These are phyloP conservation scores for Drosophila basisetae DNA, from an alignment of 2,888 invertebrate species.

Conservation along the genomic window DNA sequence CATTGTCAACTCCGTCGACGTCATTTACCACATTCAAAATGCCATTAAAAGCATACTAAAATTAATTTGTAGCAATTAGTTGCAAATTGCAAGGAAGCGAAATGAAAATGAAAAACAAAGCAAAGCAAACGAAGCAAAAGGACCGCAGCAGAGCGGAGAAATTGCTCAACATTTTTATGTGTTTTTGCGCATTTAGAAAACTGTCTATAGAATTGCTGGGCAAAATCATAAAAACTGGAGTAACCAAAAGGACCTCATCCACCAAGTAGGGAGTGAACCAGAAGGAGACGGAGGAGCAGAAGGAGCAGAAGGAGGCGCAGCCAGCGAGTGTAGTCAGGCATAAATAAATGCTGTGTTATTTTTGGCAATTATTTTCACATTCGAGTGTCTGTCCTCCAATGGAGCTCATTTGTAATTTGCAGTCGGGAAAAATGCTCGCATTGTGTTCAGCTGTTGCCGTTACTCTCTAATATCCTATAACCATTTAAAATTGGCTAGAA, in stretches of 20 bases:
- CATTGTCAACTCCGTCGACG: constrained; percentile 65
- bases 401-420: constrained; percentile 79
- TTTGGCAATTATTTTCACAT: constrained; percentile 81
- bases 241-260: constrained; percentile 19
- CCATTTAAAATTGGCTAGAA: background rate
- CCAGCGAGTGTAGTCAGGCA: constrained; percentile 57
- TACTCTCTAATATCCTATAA: constrained; percentile 28
- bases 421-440: constrained; percentile 48
- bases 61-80: constrained; percentile 81
- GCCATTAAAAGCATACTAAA: constrained; percentile 81
- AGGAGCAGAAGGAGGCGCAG: background rate
- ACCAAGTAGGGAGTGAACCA: background rate
- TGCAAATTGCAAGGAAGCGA: constrained; percentile 77
- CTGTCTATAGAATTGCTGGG: constrained; percentile 62
- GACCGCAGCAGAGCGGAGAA: constrained; percentile 44
- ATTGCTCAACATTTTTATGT: constrained; percentile 79
- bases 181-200: constrained; percentile 76
- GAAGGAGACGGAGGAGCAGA: background rate
- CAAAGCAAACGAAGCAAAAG: constrained; percentile 43
- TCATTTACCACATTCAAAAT: constrained; percentile 78
- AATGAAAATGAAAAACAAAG: constrained; percentile 25
- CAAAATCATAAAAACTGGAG: constrained; percentile 72
- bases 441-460: constrained; percentile 56
- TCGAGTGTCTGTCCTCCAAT: constrained; percentile 64
- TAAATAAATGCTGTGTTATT: constrained; percentile 79